Evolutionary conservation across 2,888 invertebrate genomes (phyloP).

Genomic region (Conchocele bisecta): DNA sequence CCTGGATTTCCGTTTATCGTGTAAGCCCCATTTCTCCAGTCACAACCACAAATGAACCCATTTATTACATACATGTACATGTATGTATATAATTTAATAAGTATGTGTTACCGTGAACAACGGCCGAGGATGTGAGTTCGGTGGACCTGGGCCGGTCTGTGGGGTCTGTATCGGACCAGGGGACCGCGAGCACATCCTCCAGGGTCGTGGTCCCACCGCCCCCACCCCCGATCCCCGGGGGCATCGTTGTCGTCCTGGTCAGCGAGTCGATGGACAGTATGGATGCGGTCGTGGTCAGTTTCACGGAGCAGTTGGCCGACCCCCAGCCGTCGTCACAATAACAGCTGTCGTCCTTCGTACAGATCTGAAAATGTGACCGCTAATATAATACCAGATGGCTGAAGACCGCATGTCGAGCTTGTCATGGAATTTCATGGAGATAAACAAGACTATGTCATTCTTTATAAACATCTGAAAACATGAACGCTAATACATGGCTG

Average conservation of each 20-base stretch:
- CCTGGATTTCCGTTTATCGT: too few species aligned
- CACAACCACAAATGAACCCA: too few species aligned
- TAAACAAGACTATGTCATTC: too few species aligned
- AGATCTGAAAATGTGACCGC: conserved; percentile 90
- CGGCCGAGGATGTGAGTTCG: conserved; percentile 63
- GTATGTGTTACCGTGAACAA: conserved; percentile 72
- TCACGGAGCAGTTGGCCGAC: conserved; percentile 79
- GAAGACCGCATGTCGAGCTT: too few species aligned
- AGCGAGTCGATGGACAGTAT: conserved; percentile 50
- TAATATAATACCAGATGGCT: too few species aligned
- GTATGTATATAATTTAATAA: too few species aligned
- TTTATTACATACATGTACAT: too few species aligned
- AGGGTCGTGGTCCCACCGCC: conserved; percentile 44
- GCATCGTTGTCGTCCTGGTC: conserved; percentile 48
- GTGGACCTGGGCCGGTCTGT: conserved; percentile 40
- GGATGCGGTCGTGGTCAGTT: conserved; percentile 59
- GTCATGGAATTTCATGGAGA: too few species aligned
- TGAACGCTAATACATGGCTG: too few species aligned
- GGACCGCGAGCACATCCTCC: conserved; percentile 52
- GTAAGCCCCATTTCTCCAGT: too few species aligned
- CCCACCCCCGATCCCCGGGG: conserved; percentile 35
- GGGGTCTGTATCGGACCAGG: conserved; percentile 42
- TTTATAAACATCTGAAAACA: too few species aligned
- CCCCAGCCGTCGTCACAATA: conserved; percentile 91
- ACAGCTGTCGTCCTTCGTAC: conserved; percentile 96